Evolutionary conservation across 2,797 vertebrate species (phyloP).

Genomic region (Semotilus atromaculatus): DNA sequence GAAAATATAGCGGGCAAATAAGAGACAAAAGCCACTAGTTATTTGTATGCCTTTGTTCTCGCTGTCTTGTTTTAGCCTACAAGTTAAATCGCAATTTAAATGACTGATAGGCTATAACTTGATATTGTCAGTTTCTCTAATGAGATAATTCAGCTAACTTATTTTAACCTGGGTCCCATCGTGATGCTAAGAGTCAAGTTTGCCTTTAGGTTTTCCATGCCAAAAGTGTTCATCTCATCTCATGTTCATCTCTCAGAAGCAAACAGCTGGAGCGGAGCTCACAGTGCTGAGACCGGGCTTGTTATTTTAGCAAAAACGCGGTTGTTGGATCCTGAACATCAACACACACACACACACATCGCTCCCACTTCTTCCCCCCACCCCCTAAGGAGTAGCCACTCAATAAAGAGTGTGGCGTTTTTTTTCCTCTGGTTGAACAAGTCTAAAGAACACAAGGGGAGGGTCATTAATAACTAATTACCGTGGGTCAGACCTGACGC

Average conservation of each 20-base stretch:
- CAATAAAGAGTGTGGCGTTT: constrained; percentile 68
- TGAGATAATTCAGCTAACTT: constrained; percentile 3
- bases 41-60: neutral
- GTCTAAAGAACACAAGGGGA: constrained; percentile 81
- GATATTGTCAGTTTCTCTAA: neutral
- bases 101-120: neutral
- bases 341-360: constrained; percentile 33
- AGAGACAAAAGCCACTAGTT: neutral
- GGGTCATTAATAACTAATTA: constrained; percentile 93
- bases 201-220: constrained; percentile 29
- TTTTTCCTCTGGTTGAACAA: constrained; percentile 72
- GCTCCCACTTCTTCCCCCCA: constrained; percentile 25
- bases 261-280: constrained; percentile 52
- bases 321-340: constrained; percentile 54
- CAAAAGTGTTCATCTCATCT: constrained; percentile 26
- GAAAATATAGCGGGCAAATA: neutral
- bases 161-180: constrained; percentile 47
- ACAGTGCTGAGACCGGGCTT: constrained; percentile 51
- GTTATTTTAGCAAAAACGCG: constrained; percentile 63
- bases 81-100: neutral
- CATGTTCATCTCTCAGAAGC: constrained; percentile 29
- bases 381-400: constrained; percentile 66
- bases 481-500: constrained; percentile 81
- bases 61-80: neutral
- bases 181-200: constrained; percentile 52